Conservation (phyloP, 2,113 vertebrate species). For the Ceyx melanurus region DNA sequence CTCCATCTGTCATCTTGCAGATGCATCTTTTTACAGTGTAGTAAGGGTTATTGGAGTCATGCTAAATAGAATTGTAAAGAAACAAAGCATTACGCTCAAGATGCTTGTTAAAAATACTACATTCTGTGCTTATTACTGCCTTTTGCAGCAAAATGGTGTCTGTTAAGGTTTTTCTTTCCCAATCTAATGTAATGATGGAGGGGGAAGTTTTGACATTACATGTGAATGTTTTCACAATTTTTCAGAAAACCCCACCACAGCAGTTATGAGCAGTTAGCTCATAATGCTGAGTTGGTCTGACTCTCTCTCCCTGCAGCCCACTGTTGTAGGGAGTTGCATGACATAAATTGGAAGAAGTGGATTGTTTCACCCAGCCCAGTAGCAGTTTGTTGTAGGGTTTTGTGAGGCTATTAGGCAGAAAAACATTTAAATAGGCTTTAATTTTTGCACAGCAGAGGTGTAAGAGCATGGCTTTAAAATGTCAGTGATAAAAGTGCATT, state of each 20-base stretch:
- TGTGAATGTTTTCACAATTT: not conserved
- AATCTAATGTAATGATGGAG: not conserved
- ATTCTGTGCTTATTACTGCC: not conserved
- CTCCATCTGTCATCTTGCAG: not conserved
- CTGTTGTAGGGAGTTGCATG: not conserved
- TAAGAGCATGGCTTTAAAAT: not conserved
- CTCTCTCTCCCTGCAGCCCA: not conserved
- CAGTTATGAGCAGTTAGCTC: too few relatives aligned
- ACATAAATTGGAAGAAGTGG: not conserved
- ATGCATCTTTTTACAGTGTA: not conserved
- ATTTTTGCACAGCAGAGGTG: not conserved
- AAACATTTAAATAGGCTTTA: not conserved
- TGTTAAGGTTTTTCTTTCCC: not conserved
- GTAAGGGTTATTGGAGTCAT: not conserved
- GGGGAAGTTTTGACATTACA: not conserved
- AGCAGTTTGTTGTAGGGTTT: not conserved
- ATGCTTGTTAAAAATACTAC: not conserved
- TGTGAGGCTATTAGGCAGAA: not conserved
- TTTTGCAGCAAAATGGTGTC: not conserved
- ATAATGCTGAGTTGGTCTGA: not conserved
- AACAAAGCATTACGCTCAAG: not conserved
- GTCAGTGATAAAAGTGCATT: not conserved
- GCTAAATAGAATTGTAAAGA: not conserved
- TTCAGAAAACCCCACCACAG: not conserved
- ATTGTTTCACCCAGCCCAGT: not conserved